Evolutionary conservation across 2,113 vertebrate genomes (phyloP).

Genomic region (Neogale vison): DNA sequence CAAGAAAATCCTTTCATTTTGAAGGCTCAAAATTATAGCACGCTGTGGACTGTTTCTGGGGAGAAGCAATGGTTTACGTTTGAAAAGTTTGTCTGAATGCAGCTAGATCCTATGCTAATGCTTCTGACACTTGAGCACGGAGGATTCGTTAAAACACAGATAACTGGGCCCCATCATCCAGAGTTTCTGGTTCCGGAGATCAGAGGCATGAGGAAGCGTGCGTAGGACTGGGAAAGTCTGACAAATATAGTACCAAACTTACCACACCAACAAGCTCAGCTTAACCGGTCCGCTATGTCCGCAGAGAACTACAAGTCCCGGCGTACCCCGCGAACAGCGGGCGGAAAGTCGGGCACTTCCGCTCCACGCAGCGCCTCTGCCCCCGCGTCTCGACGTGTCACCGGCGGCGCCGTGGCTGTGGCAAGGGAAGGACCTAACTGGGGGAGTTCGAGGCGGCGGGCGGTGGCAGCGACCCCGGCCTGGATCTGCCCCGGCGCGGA

Average conservation of each 20-base stretch:
- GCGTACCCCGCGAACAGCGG: constrained; percentile 5
- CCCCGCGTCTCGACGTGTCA: constrained; percentile 77
- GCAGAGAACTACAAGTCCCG: constrained; percentile 73
- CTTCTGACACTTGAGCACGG: neutral
- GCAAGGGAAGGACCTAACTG: neutral
- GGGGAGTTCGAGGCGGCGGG: constrained; percentile 68
- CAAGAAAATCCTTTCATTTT: neutral
- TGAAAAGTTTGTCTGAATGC: neutral
- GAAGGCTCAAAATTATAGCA: neutral
- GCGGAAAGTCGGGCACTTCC: constrained; percentile 59
- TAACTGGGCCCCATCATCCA: neutral
- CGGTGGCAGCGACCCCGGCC: constrained; percentile 64
- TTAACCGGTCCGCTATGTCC: accelerated
- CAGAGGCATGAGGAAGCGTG: neutral
- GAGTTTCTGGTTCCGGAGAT: neutral
- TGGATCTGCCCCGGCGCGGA: constrained; percentile 66
- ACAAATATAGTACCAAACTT: neutral
- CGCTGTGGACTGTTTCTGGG: neutral
- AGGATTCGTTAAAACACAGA: neutral
- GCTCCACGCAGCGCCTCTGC: constrained; percentile 69
- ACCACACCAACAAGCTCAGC: accelerated
- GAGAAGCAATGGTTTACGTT: neutral
- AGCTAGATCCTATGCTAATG: neutral
- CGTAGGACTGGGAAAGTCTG: accelerated
- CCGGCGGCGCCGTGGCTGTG: constrained; percentile 48